Evolutionary conservation across 2,113 vertebrate genomes (phyloP), one percentile per base, ranked within the genome.

Genomic region (Trinectes maculatus): DNA sequence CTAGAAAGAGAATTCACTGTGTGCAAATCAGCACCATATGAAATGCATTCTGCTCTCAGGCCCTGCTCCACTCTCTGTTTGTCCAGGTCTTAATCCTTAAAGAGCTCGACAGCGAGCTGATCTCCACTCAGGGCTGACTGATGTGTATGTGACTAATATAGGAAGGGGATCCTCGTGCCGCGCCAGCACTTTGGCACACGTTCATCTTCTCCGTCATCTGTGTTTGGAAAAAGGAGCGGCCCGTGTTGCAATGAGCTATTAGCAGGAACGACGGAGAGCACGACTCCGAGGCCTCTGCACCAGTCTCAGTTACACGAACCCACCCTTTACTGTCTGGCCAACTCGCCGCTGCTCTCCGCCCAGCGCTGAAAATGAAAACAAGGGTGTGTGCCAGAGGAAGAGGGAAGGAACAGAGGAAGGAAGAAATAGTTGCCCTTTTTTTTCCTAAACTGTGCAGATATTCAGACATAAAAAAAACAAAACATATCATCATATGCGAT

Each of bases 351-450:
- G 52, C 66, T 81, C 75, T 64, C 75, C 63, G 22, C 66, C 79
- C 78, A 61, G 60, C 13, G 63, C 78, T 75, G 78, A 74, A 64
- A 83, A 89, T 55, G 71, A 89, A 92, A 91, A 89, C 88, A 90
- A 71, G 85, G 78, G 81, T 74, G 80, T 89, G 87, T 74, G 57
- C 67, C 3, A 37, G 28, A 79, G 53, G 63, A 74, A 64, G 68
- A 71, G 49, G 65, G 46, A 69, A 51, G 44, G 47, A 51, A 75
- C 36, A 64, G 73, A 71, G 71, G 72, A 71, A 69, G 60, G 53
- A 82, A 80, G 54, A 66, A 65, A 62, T 49, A 49, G 44, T 8
- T 1, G 2, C 60, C 10, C 31, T 39, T 37, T 47, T 48, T 31
- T 28, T 51, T 64, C 33, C 25, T 28, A 2, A 24, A 25, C 71